phyloP scores from a whole-genome alignment of 2,888 invertebrate species.

The Oscheius sp. region DNA sequence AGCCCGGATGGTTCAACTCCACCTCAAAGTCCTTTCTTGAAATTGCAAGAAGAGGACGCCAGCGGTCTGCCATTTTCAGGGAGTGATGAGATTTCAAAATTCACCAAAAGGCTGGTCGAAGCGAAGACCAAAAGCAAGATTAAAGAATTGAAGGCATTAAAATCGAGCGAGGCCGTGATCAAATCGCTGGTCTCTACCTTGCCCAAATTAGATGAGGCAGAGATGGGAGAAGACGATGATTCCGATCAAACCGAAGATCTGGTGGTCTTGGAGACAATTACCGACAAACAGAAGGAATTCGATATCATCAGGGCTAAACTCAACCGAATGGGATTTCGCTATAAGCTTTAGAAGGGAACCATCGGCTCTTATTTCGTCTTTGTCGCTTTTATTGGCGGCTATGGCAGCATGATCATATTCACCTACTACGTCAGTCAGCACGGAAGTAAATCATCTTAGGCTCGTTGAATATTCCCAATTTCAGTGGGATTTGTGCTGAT shows the following conservation, averaged over 20 bases:
- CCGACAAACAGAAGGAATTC: background rate
- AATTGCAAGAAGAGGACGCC: no score
- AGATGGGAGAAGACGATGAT: background rate
- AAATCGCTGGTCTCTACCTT: no score
- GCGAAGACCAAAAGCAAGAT: no score
- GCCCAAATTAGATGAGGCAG: no score
- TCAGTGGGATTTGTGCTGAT: conserved; percentile 7
- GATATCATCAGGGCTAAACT: conserved; percentile 9
- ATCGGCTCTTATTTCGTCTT: conserved; percentile 5
- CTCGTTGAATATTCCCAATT: background rate
- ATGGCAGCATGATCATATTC: background rate
- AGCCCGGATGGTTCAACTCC: no score
- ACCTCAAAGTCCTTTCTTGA: no score
- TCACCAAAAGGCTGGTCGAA: no score
- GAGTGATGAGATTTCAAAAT: no score
- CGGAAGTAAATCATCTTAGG: background rate
- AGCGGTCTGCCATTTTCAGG: no score
- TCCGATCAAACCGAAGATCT: background rate
- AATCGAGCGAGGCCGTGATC: no score
- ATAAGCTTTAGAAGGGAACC: background rate
- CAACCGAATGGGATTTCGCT: background rate
- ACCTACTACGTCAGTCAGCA: background rate
- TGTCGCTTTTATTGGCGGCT: conserved; percentile 3
- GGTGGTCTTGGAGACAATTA: background rate
- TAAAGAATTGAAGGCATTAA: no score